Evolutionary conservation across 30 jellyfish, hydroid and myxozoan species (phyloP).

Genomic region (Aurelia sp.): DNA sequence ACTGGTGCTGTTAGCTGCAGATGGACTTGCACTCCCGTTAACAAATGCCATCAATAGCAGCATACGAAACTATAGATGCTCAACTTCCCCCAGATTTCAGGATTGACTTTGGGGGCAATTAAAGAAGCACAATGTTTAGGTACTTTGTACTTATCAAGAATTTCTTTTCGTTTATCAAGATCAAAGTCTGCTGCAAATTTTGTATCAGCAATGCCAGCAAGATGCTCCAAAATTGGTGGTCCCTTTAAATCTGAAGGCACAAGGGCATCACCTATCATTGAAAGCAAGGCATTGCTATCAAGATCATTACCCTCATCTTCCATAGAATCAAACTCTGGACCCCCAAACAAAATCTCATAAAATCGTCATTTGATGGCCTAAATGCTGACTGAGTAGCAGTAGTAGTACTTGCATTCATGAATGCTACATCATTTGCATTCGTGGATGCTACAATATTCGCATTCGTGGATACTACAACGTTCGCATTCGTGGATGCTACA

Average conservation of each 20-base stretch:
- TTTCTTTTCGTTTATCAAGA: no score
- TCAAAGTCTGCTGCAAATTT: no score
- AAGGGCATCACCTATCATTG: constrained; percentile 29
- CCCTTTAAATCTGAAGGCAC: not conserved
- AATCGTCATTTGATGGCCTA: constrained; percentile 29
- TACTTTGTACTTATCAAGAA: not conserved
- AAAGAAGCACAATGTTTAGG: not conserved
- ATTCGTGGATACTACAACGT: no score
- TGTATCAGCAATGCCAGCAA: constrained; percentile 8
- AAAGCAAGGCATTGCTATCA: constrained; percentile 38
- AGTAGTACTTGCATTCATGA: constrained; percentile 42
- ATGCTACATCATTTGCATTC: no score
- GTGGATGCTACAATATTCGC: no score
- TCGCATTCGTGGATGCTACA: no score
- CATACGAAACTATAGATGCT: no score
- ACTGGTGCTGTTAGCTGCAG: no score
- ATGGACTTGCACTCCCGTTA: constrained; percentile 30
- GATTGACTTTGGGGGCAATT: constrained; percentile 41
- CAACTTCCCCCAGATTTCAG: constrained; percentile 4
- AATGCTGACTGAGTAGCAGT: constrained; percentile 37
- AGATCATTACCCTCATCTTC: constrained; percentile 19
- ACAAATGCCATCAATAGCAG: no score
- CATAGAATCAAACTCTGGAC: constrained; percentile 14
- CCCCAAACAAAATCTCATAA: constrained; percentile 19
- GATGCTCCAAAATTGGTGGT: constrained; percentile 12